phyloP scores from a whole-genome alignment of 92 coral and sea anemone species.

The Hydrozoanthus gracilis region DNA sequence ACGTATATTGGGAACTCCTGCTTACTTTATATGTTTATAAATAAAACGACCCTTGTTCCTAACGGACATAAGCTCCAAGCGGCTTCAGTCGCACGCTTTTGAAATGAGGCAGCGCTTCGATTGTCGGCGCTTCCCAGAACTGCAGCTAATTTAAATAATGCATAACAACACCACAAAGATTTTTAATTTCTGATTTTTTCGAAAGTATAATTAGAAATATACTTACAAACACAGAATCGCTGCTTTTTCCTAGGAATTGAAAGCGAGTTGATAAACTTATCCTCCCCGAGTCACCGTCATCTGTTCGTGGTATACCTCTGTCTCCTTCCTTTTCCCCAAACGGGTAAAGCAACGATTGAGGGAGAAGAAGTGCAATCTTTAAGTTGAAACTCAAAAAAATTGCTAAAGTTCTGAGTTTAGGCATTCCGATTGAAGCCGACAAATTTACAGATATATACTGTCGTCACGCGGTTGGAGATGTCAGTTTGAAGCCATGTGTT shows the following conservation, averaged over 20 bases:
- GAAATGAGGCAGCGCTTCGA: too few relatives aligned
- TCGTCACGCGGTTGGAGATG: background rate
- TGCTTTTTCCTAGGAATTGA: conserved; percentile 33
- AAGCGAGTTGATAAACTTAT: conserved; percentile 3
- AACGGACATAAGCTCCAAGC: too few relatives aligned
- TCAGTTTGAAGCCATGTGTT: background rate
- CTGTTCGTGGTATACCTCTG: background rate
- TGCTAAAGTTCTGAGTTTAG: background rate
- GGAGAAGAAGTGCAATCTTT: background rate
- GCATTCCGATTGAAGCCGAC: background rate
- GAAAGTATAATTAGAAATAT: background rate
- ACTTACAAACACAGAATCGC: conserved; percentile 38
- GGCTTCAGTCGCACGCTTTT: too few relatives aligned
- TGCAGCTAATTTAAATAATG: background rate
- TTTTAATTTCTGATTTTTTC: background rate
- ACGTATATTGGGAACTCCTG: too few relatives aligned
- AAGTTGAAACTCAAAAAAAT: background rate
- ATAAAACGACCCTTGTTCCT: too few relatives aligned
- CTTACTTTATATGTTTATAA: too few relatives aligned
- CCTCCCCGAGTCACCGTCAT: conserved; percentile 37
- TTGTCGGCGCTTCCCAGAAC: background rate
- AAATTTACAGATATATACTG: background rate
- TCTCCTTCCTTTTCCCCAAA: conserved; percentile 28
- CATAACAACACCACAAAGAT: background rate
- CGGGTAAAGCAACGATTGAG: conserved; percentile 29